Base-by-base conservation (phyloP, 2,797 vertebrate species). In the Mergus octosetaceus region DNA sequence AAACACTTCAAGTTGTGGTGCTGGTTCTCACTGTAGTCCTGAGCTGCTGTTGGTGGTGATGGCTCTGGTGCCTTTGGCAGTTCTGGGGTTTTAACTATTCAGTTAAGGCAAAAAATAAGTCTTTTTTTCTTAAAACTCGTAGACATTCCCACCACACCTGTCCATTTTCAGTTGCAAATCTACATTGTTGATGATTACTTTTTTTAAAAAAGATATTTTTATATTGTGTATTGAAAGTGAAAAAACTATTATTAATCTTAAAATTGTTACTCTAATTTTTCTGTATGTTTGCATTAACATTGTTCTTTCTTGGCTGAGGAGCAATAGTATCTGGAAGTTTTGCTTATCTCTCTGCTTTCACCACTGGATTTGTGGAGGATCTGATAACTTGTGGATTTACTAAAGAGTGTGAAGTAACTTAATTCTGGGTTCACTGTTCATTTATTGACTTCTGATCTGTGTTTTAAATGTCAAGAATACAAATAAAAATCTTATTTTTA, bases 261-360 rank as follows among this genome's bases (percentile, higher is more conserved):
- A 68, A 39, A 74, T 49, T 41, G 32, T 43, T 54, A 56, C 34
- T 41, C 15, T 79, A 30, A 38, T 39, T 87, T 95, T 90, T 71
- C 16, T 5, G 17, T 84, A 64, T 90, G 28, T 70, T 91, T 58
- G 66, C 34, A 64, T 80, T 91, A 64, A 65, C 20, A 69, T 92
- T 51, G 11, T 72, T 81, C 93, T 84, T 75, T 12, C 73, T 85
- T 93, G 84, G 69, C 54, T 88, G 74, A 60, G 65, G 69, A 92
- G 12, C 85, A 47, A 47, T 85, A 45, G 79, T 87, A 68, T 81
- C 69, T 83, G 34, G 84, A 34, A 61, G 11, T 19, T 62, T 78
- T 85, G 62, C 27, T 64, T 22, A 9, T 60, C 16, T 74, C 47
- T 82, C 78, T 90, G 38, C 69, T 88, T 93, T 85, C 72, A 30